phyloP scores from a whole-genome alignment of 2,888 invertebrate genomes.

The Athalia cordata region DNA sequence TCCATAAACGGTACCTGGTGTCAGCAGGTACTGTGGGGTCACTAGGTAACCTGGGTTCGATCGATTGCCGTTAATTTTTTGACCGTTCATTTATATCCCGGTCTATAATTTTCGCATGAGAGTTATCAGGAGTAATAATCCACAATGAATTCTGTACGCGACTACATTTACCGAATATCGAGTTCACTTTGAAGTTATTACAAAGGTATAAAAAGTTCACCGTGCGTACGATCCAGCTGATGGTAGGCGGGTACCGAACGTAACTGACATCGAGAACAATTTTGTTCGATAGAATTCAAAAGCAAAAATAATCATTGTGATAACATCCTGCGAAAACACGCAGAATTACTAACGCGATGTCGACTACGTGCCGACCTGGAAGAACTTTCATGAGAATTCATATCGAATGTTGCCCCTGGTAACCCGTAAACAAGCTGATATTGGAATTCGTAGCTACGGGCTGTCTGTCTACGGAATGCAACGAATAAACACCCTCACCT shows the following conservation, averaged over 20 bases:
- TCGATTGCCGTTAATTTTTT: slow-evolving; percentile 24
- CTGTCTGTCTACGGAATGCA: slow-evolving; percentile 25
- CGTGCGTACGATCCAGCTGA: neutral
- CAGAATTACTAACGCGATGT: slow-evolving; percentile 9
- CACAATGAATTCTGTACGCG: no score
- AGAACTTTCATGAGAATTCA: slow-evolving; percentile 26
- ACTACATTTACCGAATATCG: no score
- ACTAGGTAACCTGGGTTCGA: slow-evolving; percentile 59
- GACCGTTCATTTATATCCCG: neutral
- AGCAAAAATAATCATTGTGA: neutral
- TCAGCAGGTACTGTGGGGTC: slow-evolving; percentile 67
- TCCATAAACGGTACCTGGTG: slow-evolving; percentile 70
- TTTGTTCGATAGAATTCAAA: no score
- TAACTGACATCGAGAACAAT: no score
- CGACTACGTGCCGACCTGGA: neutral
- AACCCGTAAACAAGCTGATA: slow-evolving; percentile 39
- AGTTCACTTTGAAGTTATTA: no score
- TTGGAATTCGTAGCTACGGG: slow-evolving; percentile 2
- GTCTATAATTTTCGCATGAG: no score
- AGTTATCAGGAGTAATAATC: no score
- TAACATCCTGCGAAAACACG: slow-evolving; percentile 16
- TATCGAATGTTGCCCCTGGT: slow-evolving; percentile 42
- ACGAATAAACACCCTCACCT: neutral
- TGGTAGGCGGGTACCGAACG: neutral
- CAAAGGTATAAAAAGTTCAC: neutral